Evolutionary conservation across 2,113 vertebrate genomes (phyloP), one percentile per base, ranked within the genome.

Genomic region (Telmatochromis sp.): DNA sequence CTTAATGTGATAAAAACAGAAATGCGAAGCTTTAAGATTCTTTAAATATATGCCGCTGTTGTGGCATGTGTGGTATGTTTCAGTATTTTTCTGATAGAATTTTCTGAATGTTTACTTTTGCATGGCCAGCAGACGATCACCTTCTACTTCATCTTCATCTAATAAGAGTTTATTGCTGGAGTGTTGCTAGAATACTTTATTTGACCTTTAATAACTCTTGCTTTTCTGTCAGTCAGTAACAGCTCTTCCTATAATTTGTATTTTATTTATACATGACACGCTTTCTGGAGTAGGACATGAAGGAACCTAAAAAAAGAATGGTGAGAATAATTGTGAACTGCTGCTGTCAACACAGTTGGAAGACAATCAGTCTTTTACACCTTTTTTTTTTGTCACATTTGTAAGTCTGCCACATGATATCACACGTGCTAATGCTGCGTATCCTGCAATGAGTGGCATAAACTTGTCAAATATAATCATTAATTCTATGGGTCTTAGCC

Each of bases 241-340:
- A 57, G 23, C 54, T 47, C 33, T 33, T 68, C 37, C 80, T 63
- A 12, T 54, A 78, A 85, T 86, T 14, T 40, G 73, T 19, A 40
- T 73, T 86, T 86, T 80, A 87, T 89, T 90, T 89, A 89, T 79
- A 86, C 28, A 63, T 89, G 86, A 83, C 86, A 93, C 81, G 86
- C 50, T 88, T 88, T 87, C 15, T 55, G 47, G 26, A 84, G 65
- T 81, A 60, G 55, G n/a, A 47, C 37, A 21, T 51, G 21, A 85
- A 42, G 33, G 28, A 42, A n/a, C 15, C 73, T 81, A 71, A 88
- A 91, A 89, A 86, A 86, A 60, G 86, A 15, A 71, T 14, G 21
- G 12, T n/a, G 35, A 58, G 35, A 58, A 73, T 73, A 88, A 78
- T 85, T 89, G 14, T 86, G 40, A 19, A 91, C 58, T 68, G 82